A percentile compares a stretch with the other conserved stretches of the same genome.
phyloP scores from a whole-genome alignment of 2,888 invertebrate species.

The Catocala sponsa region DNA sequence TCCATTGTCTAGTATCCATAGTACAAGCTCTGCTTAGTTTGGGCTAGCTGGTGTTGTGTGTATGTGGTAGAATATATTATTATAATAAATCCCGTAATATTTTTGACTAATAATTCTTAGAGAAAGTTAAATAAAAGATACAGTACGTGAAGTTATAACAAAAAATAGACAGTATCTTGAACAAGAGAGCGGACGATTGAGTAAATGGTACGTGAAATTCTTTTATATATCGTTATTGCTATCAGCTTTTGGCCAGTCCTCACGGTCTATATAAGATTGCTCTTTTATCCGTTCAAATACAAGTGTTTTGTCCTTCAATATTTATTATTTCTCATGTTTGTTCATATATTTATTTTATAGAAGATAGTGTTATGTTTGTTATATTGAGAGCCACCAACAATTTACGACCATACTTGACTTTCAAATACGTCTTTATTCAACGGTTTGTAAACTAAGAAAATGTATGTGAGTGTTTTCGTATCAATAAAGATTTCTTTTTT shows the following conservation, averaged over 20 bases:
- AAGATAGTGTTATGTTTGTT: neutral
- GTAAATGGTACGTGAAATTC: constrained; percentile 43
- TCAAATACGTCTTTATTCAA: too few species aligned
- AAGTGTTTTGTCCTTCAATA: constrained; percentile 9
- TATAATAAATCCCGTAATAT: too few species aligned
- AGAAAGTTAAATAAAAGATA: neutral
- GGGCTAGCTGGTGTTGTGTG: too few species aligned
- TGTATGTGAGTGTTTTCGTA: too few species aligned
- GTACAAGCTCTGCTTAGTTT: too few species aligned
- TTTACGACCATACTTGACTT: too few species aligned
- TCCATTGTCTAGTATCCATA: too few species aligned
- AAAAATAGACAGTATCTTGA: constrained; percentile 21
- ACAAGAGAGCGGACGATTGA: constrained; percentile 30
- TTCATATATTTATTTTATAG: neutral
- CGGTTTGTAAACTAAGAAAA: too few species aligned
- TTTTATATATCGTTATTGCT: constrained; percentile 46
- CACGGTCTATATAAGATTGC: constrained; percentile 23
- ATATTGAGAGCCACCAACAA: too few species aligned
- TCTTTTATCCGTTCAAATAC: constrained; percentile 41
- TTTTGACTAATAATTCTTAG: neutral
- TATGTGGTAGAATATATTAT: too few species aligned
- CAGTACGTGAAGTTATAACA: neutral
- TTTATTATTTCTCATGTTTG: constrained; percentile 1
- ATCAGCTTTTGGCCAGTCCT: constrained; percentile 43
- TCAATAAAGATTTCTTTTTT: too few species aligned